These are phyloP conservation scores for Apomyelois bistriatella DNA, from an alignment of 2,888 invertebrate genomes.

Conservation along the genomic window DNA sequence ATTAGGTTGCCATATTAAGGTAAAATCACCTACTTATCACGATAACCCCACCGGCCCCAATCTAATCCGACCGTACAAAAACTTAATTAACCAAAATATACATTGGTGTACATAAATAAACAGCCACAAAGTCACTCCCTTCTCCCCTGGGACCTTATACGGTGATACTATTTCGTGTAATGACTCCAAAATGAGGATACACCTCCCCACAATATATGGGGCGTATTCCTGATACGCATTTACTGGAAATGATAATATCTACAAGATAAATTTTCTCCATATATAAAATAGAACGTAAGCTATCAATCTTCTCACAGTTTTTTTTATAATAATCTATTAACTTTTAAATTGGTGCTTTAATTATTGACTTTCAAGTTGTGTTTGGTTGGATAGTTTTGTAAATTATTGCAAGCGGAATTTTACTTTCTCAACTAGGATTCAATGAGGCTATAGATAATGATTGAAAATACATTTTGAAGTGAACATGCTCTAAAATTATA, in stretches of 20 bases:
- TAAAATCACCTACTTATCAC: slow-evolving; percentile 34
- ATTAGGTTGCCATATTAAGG: background rate
- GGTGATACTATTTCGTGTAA: slow-evolving; percentile 79
- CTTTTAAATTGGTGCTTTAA: too few species aligned
- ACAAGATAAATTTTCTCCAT: background rate
- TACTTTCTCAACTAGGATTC: too few species aligned
- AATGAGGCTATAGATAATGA: too few species aligned
- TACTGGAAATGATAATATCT: slow-evolving; percentile 33
- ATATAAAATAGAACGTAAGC: too few species aligned
- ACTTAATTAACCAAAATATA: slow-evolving; percentile 78
- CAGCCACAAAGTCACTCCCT: slow-evolving; percentile 64
- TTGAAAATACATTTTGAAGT: too few species aligned
- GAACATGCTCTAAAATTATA: too few species aligned
- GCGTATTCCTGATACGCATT: slow-evolving; percentile 31
- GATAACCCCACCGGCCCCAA: slow-evolving; percentile 47
- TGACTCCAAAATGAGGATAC: slow-evolving; percentile 78
- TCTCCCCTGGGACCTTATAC: slow-evolving; percentile 66
- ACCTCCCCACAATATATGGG: slow-evolving; percentile 59
- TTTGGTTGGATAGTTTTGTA: too few species aligned
- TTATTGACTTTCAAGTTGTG: too few species aligned
- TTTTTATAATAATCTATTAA: too few species aligned
- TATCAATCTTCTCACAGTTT: too few species aligned
- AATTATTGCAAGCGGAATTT: too few species aligned
- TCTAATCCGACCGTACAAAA: slow-evolving; percentile 69
- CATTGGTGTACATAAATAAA: slow-evolving; percentile 70